Conservation (phyloP, 2,113 vertebrate genomes). For the Halichoeres trimaculatus region DNA sequence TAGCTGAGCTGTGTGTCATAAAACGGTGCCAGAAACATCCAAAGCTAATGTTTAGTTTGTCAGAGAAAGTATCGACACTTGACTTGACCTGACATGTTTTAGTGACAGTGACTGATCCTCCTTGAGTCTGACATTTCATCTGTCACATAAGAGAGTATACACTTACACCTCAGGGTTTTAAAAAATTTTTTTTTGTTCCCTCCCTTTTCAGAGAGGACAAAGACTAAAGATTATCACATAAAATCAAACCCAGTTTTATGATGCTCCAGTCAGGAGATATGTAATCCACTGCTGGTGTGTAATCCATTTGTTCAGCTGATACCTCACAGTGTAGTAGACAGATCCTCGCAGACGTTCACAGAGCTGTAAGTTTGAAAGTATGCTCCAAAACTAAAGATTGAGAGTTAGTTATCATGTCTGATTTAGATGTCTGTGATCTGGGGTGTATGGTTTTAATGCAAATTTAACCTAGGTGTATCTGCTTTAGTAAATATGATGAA, state of each 20-base stretch:
- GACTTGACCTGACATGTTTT: too few relatives aligned
- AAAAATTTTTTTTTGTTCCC: neutral
- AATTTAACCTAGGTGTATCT: neutral
- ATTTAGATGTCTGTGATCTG: neutral
- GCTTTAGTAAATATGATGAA: neutral
- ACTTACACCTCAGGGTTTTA: too few relatives aligned
- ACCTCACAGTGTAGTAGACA: neutral
- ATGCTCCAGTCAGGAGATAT: neutral
- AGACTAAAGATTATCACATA: slow-evolving; percentile 41
- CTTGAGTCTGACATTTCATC: neutral
- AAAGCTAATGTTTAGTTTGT: too few relatives aligned
- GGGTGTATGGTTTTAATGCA: neutral
- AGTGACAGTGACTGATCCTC: neutral
- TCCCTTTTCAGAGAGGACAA: slow-evolving; percentile 36
- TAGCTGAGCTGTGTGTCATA: neutral
- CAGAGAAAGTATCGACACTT: too few relatives aligned
- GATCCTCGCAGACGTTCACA: slow-evolving; percentile 11
- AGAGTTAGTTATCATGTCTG: neutral
- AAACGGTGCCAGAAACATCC: too few relatives aligned
- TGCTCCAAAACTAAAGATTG: neutral
- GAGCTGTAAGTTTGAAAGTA: slow-evolving; percentile 27
- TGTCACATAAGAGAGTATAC: neutral
- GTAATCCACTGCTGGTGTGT: neutral
- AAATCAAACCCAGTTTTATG: slow-evolving; percentile 57
- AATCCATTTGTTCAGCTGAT: neutral